Base-by-base conservation (phyloP, 2,888 invertebrate species). In the Diaphora mendica region DNA sequence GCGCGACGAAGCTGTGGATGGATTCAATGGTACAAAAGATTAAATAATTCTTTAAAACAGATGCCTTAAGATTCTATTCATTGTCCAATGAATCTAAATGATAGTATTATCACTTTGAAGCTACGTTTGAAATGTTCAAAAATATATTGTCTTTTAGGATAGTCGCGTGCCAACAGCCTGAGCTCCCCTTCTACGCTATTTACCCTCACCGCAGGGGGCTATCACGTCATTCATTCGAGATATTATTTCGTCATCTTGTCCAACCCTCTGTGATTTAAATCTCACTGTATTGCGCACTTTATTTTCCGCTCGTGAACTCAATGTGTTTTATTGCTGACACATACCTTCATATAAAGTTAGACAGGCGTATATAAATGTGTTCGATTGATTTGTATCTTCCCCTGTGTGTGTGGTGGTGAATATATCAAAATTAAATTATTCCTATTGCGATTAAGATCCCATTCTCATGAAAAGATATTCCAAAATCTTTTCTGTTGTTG, bases 161-260 rank as follows among this genome's bases (percentile, higher is more conserved):
- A 83, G 84, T 82, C 84, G 81, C 80, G 83, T 84, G 86, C 84
- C 86, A 76, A 77, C 66, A 65, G 39, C 70, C 70, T 67, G 64
- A 39, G 20, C 71, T 81, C 82, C 91, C 92, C 91, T 92, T 91
- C 88, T 88, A 81, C 84, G 77, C 87, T 84, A 88, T 90, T 90
- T 87, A 84, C 87, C 88, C 84, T 87, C 90, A 68, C 90, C 89
- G 79, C 89, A 82, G 89, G 89, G 88, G 85, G 84, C 85, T 80
- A 86, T 86, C 89, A 84, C 86, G 87, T 86, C 88, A 90, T 89
- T 88, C 89, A 90, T 87, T 88, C 86, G 88, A 88, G 85, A 90
- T 88, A 90, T 91, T 91, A 90, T 91, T 89, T 90, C 88, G 88
- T 90, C 91, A 91, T 90, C 88, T 83, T 80, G 74, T 79, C 77